phyloP scores from a whole-genome alignment of 1,140 invertebrate species.

The Pentalonia nigronervosa region DNA sequence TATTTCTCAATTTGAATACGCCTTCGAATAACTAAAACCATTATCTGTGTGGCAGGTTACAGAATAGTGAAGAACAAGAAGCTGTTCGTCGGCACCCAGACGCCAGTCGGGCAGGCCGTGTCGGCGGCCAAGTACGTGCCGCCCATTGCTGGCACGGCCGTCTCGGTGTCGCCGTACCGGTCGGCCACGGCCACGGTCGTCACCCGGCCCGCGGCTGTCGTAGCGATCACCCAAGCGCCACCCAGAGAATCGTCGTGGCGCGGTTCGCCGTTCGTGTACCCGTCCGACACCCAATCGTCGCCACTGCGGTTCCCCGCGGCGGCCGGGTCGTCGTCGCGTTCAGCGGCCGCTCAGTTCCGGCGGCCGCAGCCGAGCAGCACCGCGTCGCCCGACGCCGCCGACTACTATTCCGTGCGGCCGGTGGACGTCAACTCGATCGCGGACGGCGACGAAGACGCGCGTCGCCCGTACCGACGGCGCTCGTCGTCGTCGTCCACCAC shows the following conservation, averaged over 20 bases:
- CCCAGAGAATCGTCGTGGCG: conserved; percentile 45
- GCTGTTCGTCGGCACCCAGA: conserved; percentile 76
- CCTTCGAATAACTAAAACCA: not conserved
- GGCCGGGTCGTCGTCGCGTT: conserved; percentile 16
- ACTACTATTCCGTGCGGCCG: conserved; percentile 19
- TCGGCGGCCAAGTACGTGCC: conserved; percentile 75
- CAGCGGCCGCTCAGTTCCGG: not conserved
- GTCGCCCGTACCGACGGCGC: not conserved
- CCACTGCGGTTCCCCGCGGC: conserved; percentile 8
- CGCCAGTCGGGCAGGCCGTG: conserved; percentile 73
- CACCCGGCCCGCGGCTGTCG: conserved; percentile 6
- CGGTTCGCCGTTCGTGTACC: conserved; percentile 39
- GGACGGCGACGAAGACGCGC: not conserved
- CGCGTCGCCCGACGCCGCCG: not conserved
- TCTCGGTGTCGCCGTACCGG: conserved; percentile 10
- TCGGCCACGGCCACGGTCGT: conserved; percentile 42
- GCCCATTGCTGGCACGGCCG: conserved; percentile 68
- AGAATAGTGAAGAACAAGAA: conserved; percentile 80
- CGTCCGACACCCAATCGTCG: conserved; percentile 37
- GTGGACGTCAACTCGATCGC: conserved; percentile 49
- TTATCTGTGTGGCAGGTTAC: conserved; percentile 68
- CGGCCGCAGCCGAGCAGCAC: conserved; percentile 1
- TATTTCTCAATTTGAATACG: not conserved
- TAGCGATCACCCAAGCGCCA: not conserved
- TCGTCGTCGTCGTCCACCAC: conserved; percentile 6